These are phyloP conservation scores for Cynaeus angustus DNA, from an alignment of 2,888 invertebrate genomes.

Conservation along the genomic window DNA sequence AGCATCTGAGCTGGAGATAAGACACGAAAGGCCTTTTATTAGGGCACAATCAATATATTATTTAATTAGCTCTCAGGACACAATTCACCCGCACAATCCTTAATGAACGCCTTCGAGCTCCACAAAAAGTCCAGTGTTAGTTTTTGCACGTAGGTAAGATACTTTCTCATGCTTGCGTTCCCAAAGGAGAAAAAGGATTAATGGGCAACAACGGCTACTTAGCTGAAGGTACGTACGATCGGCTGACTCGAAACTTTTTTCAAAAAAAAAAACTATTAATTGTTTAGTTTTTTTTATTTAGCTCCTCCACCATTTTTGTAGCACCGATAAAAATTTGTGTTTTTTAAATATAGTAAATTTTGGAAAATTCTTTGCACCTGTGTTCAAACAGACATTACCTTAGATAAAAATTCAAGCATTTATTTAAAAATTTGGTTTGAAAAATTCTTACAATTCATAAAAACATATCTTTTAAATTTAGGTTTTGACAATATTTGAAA, in stretches of 20 bases:
- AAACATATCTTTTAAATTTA: no score
- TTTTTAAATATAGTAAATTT: no score
- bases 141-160: slow-evolving; percentile 32
- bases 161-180: slow-evolving; percentile 22
- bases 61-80: slow-evolving; percentile 38
- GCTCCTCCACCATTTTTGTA: no score
- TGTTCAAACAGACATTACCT: no score
- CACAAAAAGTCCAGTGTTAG: slow-evolving; percentile 11
- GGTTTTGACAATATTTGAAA: no score
- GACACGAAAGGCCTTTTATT: slow-evolving; percentile 32
- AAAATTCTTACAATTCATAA: no score
- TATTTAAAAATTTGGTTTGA: no score
- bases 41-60: slow-evolving; percentile 34
- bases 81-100: slow-evolving; percentile 29
- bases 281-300: no score
- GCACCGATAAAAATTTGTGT: no score
- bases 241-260: not conserved
- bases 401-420: no score
- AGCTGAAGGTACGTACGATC: not conserved
- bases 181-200: slow-evolving; percentile 26
- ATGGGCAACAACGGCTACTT: slow-evolving; percentile 29
- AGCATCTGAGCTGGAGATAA: slow-evolving; percentile 31
- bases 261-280: no score
- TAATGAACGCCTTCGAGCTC: slow-evolving; percentile 21
- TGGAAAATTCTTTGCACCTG: no score